A percentile compares a stretch with the other conserved stretches of the same genome.
phyloP scores from a whole-genome alignment of 2,113 vertebrate genomes.

The Nematolebias whitei region DNA sequence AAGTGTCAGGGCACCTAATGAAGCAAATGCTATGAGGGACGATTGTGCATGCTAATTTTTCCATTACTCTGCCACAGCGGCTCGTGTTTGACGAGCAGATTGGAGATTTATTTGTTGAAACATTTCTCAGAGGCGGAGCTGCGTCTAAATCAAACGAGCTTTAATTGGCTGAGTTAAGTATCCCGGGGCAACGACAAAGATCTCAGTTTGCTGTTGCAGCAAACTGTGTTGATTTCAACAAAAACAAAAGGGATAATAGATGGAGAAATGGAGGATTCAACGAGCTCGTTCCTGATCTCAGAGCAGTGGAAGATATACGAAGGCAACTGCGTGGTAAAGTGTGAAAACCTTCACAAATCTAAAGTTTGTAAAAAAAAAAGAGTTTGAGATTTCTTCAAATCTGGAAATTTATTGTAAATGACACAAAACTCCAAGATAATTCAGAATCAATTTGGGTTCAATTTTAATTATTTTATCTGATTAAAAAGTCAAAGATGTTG shows the following conservation, averaged over 20 bases:
- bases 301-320: background rate
- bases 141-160: conserved; percentile 11
- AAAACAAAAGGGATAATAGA: conserved; percentile 1
- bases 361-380: no score
- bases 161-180: conserved; percentile 23
- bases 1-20: conserved; percentile 38
- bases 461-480: no score
- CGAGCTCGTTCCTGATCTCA: background rate
- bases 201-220: background rate
- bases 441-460: no score
- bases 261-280: no score
- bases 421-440: no score
- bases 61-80: background rate
- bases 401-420: no score
- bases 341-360: background rate
- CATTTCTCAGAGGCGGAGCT: conserved; percentile 15
- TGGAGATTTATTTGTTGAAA: conserved; percentile 25
- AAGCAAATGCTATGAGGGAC: conserved; percentile 4
- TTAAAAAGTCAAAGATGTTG: no score
- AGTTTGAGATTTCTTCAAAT: no score
- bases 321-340: background rate
- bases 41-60: conserved; percentile 29
- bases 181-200: conserved; percentile 1
- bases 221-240: conserved; percentile 6
- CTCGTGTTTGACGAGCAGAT: conserved; percentile 3